phyloP scores from a whole-genome alignment of 1,140 invertebrate genomes.

The Neodiprion pinetum region DNA sequence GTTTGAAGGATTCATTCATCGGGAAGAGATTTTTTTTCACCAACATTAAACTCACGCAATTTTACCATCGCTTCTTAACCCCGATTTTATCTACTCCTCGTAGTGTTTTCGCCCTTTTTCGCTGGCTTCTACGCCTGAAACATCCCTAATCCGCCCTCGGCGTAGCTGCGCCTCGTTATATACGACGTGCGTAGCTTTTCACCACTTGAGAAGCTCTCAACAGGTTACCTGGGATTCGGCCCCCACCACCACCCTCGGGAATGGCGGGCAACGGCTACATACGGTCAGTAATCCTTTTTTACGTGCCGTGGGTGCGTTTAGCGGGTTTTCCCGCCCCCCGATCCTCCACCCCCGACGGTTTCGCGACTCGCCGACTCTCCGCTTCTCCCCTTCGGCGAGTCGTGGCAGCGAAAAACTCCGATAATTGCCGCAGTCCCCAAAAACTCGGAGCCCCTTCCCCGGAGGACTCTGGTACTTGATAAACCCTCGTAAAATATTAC shows the following conservation, averaged over 20 bases:
- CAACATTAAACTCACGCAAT: too few relatives aligned
- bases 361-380: conserved; percentile 4
- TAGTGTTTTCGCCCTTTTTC: too few relatives aligned
- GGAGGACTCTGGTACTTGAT: conserved; percentile 5
- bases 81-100: too few relatives aligned
- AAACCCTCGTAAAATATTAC: conserved; percentile 6
- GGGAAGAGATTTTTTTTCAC: too few relatives aligned
- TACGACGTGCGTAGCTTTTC: background rate
- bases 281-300: conserved; percentile 22
- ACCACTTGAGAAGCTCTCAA: conserved; percentile 41
- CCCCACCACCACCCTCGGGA: conserved; percentile 11
- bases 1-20: too few relatives aligned
- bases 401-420: conserved; percentile 11
- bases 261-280: conserved; percentile 14
- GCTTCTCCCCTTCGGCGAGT: conserved; percentile 3
- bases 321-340: background rate
- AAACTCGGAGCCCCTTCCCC: background rate
- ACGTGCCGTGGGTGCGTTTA: conserved; percentile 1
- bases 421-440: conserved; percentile 6
- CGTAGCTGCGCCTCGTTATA: too few relatives aligned
- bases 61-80: too few relatives aligned
- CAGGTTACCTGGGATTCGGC: conserved; percentile 39
- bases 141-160: too few relatives aligned
- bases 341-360: background rate
- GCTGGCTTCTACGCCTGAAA: too few relatives aligned